These are phyloP conservation scores for Lycodopsis pacificus DNA, from an alignment of 2,797 vertebrate species.

Conservation along the genomic window DNA sequence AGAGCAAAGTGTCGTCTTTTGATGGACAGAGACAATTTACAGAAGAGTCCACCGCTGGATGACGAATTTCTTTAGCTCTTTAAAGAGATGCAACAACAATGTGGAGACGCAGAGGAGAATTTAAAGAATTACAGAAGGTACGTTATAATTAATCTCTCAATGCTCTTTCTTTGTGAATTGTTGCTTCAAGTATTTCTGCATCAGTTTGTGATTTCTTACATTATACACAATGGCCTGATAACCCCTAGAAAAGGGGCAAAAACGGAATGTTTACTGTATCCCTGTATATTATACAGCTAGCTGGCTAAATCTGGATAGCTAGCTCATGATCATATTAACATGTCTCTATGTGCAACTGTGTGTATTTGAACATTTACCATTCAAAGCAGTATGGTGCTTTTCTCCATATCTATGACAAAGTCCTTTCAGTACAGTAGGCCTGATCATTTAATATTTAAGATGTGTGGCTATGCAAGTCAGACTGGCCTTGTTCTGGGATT, in stretches of 20 bases:
- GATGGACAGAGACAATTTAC: neutral
- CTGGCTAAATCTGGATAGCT: neutral
- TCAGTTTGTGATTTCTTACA: neutral
- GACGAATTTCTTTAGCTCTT: constrained; percentile 12
- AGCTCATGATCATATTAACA: neutral
- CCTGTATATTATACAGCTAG: neutral
- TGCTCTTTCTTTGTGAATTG: constrained; percentile 9
- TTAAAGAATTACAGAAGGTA: neutral
- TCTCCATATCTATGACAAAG: neutral
- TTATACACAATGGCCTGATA: neutral
- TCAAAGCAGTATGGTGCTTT: neutral
- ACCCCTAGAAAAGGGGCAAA: neutral
- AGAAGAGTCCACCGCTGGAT: constrained; percentile 6
- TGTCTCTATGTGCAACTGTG: neutral
- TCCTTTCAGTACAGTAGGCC: neutral
- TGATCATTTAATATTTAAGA: neutral
- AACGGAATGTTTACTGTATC: neutral
- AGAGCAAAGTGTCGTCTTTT: constrained; percentile 27
- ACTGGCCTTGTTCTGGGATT: neutral
- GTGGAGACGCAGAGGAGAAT: neutral
- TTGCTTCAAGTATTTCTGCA: neutral
- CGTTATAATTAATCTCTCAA: constrained; percentile 4
- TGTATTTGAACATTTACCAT: constrained; percentile 2
- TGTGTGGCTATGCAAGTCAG: neutral
- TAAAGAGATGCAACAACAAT: neutral